Base-by-base conservation (phyloP, 2,113 vertebrate genomes). In the Gopherus evgoodei region DNA sequence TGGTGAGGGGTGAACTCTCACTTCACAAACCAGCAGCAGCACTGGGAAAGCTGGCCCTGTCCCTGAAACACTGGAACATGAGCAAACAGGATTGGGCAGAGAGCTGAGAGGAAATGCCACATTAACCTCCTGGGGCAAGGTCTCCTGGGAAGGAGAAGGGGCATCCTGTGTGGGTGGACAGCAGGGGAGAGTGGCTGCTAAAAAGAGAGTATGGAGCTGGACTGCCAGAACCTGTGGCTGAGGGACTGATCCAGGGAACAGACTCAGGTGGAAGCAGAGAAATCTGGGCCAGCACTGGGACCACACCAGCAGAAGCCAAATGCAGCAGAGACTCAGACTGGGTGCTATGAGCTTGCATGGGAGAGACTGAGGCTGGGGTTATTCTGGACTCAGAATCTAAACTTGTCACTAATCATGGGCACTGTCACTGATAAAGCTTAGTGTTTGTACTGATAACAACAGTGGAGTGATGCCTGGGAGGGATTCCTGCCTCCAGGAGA, bases 11-110 rank as follows among this genome's bases (percentile, higher is more conserved):
- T 11, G 59, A 65, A 6, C 3, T 4, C 1, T 52, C 82, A 52
- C 44, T 19, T 22, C 19, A 2, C 19, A 2, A 44, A 76, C 47
- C 5, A 81, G 50, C 13, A 78, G n/a, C 19, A 57, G 56, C 56
- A 27, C 56, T 50, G 25, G 0, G 5, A 1, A 75, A 47, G 12
- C 11, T 52, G 78, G 11, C 1, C 0, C 2, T 85, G 50, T 0
- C 52, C 84, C 84, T 54, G 47, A 35, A 59, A 13, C 16, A 21
- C 8, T 56, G 54, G 22, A 56, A 56, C 21, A 56, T 56, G 54
- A 56, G 22, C 54, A 56, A 56, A 56, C 54, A 56, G 54, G 54
- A 24, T 24, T 56, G 22, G 22, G 54, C 54, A 53, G 52, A 57
- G 25, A 57, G 56, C 27, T 57, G 56, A 11, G 25, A 57, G 25